Evolutionary conservation across 1,140 invertebrate genomes (phyloP).

Genomic region (Samia ricini): DNA sequence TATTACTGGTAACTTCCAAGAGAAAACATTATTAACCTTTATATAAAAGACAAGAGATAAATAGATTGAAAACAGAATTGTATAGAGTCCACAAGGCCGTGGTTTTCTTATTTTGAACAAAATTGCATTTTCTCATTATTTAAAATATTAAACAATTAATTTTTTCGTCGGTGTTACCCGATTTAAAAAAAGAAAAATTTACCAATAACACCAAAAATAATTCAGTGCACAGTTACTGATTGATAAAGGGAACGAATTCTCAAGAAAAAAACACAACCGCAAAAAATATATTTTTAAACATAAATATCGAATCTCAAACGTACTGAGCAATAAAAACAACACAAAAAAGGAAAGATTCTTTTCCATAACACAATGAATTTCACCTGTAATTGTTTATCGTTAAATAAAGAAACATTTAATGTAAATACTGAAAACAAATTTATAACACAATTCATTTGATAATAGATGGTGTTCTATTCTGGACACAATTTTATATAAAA

Average conservation of each 20-base stretch:
- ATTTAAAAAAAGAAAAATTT: no score
- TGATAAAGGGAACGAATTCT: not conserved
- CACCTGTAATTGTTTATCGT: not conserved
- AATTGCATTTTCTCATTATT: not conserved
- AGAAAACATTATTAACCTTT: constrained; percentile 21
- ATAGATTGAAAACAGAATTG: not conserved
- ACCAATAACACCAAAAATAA: no score
- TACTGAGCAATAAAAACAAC: constrained; percentile 23
- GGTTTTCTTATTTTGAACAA: not conserved
- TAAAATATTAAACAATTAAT: no score
- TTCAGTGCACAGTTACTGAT: not conserved
- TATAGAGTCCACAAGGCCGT: not conserved
- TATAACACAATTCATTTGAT: no score
- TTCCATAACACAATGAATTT: constrained; percentile 18
- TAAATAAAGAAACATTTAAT: not conserved
- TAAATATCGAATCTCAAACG: constrained; percentile 16
- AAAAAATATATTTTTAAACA: constrained; percentile 27
- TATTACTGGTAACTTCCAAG: constrained; percentile 12
- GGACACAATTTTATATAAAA: not conserved
- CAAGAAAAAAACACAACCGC: not conserved
- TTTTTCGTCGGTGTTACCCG: no score
- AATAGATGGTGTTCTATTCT: not conserved
- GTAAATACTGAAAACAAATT: not conserved
- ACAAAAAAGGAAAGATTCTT: constrained; percentile 29
- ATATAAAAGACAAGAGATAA: not conserved